Evolutionary conservation across 1,140 invertebrate genomes (phyloP).

Genomic region (Phortica variegata): DNA sequence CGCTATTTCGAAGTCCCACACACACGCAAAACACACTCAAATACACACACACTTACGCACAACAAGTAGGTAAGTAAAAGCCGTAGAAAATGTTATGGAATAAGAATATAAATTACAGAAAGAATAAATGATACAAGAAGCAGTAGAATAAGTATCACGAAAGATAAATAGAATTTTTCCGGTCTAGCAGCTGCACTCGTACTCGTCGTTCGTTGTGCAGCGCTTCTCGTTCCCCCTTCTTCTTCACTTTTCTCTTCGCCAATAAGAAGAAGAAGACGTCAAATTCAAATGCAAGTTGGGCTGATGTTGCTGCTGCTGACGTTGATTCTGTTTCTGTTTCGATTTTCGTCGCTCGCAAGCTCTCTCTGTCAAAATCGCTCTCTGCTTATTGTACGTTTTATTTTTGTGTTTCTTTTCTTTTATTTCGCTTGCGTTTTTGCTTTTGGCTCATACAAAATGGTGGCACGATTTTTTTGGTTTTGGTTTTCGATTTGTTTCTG

Average conservation of each 20-base stretch:
- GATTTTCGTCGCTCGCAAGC: slow-evolving; percentile 16
- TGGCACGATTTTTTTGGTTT: slow-evolving; percentile 34
- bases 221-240: not conserved
- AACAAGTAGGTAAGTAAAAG: no score
- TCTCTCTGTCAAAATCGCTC: slow-evolving; percentile 24
- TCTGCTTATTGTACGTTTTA: not conserved
- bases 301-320: slow-evolving; percentile 26
- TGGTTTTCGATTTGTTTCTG: slow-evolving; percentile 6
- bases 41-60: slow-evolving; percentile 18
- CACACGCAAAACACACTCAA: slow-evolving; percentile 18
- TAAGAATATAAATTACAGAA: not conserved
- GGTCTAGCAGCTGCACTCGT: slow-evolving; percentile 31
- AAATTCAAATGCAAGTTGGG: no score
- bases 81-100: no score
- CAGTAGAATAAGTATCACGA: not conserved
- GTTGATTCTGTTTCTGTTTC: slow-evolving; percentile 21
- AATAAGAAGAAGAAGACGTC: slow-evolving; percentile 28
- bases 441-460: slow-evolving; percentile 53
- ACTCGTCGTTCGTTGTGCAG: not conserved
- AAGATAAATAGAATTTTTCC: slow-evolving; percentile 23
- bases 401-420: not conserved
- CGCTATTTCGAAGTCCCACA: slow-evolving; percentile 13
- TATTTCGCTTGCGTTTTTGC: slow-evolving; percentile 8
- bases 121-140: slow-evolving; percentile 1
- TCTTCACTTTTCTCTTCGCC: not conserved